Evolutionary conservation across 2,888 invertebrate species (phyloP).

Genomic region (Agonopterix arenella): DNA sequence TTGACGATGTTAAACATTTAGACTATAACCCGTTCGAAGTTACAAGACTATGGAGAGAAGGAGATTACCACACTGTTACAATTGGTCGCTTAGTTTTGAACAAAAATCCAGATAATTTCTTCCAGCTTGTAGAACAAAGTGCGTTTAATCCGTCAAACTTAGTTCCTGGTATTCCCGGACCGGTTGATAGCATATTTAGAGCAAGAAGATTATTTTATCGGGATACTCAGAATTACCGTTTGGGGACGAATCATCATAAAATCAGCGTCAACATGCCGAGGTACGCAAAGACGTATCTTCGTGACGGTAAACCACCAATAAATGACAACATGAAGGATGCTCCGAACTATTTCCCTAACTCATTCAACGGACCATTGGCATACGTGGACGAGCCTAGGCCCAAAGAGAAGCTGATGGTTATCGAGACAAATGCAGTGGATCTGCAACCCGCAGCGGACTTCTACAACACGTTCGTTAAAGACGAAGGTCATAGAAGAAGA

Average conservation of each 20-base stretch:
- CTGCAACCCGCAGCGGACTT: slow-evolving; percentile 81
- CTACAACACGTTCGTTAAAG: slow-evolving; percentile 75
- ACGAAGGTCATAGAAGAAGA: slow-evolving; percentile 13
- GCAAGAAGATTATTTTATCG: slow-evolving; percentile 37
- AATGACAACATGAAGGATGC: slow-evolving; percentile 85
- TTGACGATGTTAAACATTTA: slow-evolving; percentile 28
- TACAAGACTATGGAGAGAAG: slow-evolving; percentile 47
- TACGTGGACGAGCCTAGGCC: slow-evolving; percentile 14
- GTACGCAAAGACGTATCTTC: slow-evolving; percentile 6
- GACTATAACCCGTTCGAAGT: slow-evolving; percentile 55
- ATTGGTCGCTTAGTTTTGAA: slow-evolving; percentile 43
- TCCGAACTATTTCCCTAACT: slow-evolving; percentile 21
- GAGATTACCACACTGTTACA: slow-evolving; percentile 38
- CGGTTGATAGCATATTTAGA: slow-evolving; percentile 41
- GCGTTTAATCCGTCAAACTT: slow-evolving; percentile 48
- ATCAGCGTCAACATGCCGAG: slow-evolving; percentile 41
- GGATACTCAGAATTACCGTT: slow-evolving; percentile 46
- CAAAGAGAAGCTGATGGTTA: slow-evolving; percentile 7
- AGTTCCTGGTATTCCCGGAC: slow-evolving; percentile 56
- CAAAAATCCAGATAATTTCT: slow-evolving; percentile 40
- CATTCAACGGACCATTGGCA: slow-evolving; percentile 20
- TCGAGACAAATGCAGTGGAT: slow-evolving; percentile 20
- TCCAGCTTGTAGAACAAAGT: slow-evolving; percentile 35
- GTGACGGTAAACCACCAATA: slow-evolving; percentile 75
- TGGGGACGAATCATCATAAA: slow-evolving; percentile 45